Conservation (phyloP, 1,140 invertebrate genomes). For the Dolichoris vasculosae region DNA sequence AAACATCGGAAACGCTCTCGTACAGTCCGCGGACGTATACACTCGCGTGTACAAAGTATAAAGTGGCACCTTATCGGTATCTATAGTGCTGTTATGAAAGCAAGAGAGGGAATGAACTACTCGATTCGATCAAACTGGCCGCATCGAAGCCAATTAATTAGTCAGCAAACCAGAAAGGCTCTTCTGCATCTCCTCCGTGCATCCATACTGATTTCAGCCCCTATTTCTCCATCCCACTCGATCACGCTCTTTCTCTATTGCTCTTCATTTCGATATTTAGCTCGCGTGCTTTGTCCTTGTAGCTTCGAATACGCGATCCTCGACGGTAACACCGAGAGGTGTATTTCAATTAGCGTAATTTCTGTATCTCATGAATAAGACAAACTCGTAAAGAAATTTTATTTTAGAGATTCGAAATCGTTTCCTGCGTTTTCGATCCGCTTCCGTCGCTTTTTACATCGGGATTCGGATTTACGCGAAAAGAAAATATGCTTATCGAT, state of each 20-base stretch:
- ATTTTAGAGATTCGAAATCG: not conserved
- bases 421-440: not conserved
- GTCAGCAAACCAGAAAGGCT: constrained; percentile 52
- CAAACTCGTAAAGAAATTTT: not conserved
- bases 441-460: not conserved
- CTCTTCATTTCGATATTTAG: constrained; percentile 35
- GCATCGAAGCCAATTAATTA: constrained; percentile 66
- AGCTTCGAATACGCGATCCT: not conserved
- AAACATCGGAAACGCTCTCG: not conserved
- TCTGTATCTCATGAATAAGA: constrained; percentile 2
- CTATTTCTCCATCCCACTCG: not conserved
- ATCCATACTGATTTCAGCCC: not conserved
- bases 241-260: not conserved
- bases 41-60: not conserved
- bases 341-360: constrained; percentile 11
- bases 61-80: not conserved
- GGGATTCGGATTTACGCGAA: not conserved
- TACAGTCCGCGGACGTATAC: not conserved
- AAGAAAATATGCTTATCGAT: not conserved
- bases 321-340: not conserved
- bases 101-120: not conserved
- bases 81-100: not conserved
- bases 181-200: constrained; percentile 15
- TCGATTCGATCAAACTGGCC: constrained; percentile 60
- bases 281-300: not conserved